phyloP scores from a whole-genome alignment of 2,797 vertebrate species.

The Eurystomus glaucurus region DNA sequence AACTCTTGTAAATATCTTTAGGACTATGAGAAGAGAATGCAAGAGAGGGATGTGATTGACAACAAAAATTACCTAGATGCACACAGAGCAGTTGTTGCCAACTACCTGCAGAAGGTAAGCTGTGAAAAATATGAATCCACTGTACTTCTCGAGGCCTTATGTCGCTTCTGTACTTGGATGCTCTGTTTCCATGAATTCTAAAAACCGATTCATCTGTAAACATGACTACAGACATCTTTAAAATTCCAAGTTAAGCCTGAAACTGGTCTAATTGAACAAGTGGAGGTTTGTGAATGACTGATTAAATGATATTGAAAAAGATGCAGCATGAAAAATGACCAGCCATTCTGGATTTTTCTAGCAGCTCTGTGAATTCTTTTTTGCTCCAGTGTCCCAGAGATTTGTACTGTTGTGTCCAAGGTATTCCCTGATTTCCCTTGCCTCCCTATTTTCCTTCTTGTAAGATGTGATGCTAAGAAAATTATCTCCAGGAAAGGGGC shows the following conservation, averaged over 20 bases:
- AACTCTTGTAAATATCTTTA: slow-evolving; percentile 75
- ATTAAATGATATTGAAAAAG: neutral
- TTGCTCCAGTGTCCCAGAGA: neutral
- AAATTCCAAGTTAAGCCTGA: neutral
- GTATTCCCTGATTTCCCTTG: neutral
- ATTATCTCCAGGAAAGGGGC: neutral
- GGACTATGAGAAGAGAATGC: slow-evolving; percentile 94
- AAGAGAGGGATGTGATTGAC: slow-evolving; percentile 88
- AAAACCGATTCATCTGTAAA: neutral
- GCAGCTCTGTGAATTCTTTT: neutral
- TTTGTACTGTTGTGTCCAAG: neutral
- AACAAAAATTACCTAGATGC: slow-evolving; percentile 91
- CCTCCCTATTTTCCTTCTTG: neutral
- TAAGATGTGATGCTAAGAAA: neutral
- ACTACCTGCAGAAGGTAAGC: slow-evolving; percentile 93
- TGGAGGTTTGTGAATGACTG: neutral
- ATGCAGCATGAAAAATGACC: neutral
- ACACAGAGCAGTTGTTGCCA: slow-evolving; percentile 92
- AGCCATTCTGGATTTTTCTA: neutral
- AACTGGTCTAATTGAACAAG: neutral
- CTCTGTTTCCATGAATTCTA: neutral
- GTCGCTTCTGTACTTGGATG: neutral
- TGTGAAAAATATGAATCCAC: neutral
- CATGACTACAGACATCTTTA: neutral
- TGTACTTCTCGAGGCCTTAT: neutral